Percentiles rank a stretch among this genome's conserved stretches.
phyloP scores from a whole-genome alignment of 1,140 invertebrate genomes.

The Nasonia longicornis region DNA sequence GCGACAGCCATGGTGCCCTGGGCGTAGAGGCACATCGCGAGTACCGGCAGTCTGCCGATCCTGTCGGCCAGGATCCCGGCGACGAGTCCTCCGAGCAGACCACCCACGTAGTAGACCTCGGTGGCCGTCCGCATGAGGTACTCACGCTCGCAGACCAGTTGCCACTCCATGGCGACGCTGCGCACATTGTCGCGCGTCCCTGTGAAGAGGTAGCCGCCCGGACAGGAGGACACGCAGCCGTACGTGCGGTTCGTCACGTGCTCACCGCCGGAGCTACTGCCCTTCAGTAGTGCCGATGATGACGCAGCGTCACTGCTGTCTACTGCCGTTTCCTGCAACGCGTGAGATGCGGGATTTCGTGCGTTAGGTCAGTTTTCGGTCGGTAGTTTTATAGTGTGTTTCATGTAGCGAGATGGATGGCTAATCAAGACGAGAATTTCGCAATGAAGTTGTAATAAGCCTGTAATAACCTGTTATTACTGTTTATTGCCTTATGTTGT shows the following conservation, averaged over 20 bases:
- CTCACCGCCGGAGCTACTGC: not conserved
- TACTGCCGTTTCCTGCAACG: not conserved
- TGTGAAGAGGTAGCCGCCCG: conserved; percentile 53
- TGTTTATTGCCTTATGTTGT: not conserved
- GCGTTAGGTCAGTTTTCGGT: not conserved
- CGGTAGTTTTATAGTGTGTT: too few relatives aligned
- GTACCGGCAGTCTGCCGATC: conserved; percentile 68
- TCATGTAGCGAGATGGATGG: too few relatives aligned
- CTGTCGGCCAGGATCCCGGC: conserved; percentile 70
- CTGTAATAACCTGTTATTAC: not conserved
- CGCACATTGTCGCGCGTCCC: conserved; percentile 48
- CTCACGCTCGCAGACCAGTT: conserved; percentile 69
- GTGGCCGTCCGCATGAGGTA: conserved; percentile 65
- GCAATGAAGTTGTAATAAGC: too few relatives aligned
- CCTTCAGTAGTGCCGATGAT: not conserved
- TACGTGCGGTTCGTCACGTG: conserved; percentile 50
- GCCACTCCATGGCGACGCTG: conserved; percentile 66
- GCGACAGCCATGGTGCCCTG: conserved; percentile 68
- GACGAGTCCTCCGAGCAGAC: conserved; percentile 70
- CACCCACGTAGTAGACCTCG: conserved; percentile 68
- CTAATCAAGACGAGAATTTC: too few relatives aligned
- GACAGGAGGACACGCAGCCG: conserved; percentile 50
- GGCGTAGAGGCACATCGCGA: conserved; percentile 69
- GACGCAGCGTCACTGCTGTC: not conserved
- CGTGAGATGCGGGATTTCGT: not conserved